Evolutionary conservation across 2,113 vertebrate genomes (phyloP).

Genomic region (Natator depressus): DNA sequence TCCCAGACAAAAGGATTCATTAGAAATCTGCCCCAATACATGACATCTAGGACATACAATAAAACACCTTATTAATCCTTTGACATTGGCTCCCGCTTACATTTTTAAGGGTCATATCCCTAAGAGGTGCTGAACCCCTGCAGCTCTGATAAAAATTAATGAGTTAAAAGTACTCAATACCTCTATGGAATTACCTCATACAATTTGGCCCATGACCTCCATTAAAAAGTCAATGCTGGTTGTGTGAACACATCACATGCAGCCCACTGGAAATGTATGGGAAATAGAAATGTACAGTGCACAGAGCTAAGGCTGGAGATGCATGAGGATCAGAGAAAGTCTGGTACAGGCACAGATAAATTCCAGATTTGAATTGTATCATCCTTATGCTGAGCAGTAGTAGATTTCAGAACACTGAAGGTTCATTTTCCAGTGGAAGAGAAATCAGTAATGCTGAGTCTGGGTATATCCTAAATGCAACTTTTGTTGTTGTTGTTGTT

Average conservation of each 20-base stretch:
- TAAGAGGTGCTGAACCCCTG: background rate
- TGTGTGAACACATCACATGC: background rate
- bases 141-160: background rate
- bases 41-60: background rate
- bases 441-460: background rate
- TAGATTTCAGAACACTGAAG: background rate
- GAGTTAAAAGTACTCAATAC: background rate
- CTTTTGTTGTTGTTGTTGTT: background rate
- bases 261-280: background rate
- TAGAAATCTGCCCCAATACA: background rate
- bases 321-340: background rate
- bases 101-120: background rate
- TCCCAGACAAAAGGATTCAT: background rate
- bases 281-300: background rate
- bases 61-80: background rate
- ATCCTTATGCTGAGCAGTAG: background rate
- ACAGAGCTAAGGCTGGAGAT: background rate
- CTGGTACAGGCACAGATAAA: background rate
- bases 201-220: background rate
- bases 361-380: background rate
- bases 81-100: background rate
- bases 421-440: background rate
- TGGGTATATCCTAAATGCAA: background rate
- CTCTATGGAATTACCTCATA: background rate
- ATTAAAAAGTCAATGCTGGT: background rate